Evolutionary conservation across 2,888 invertebrate genomes (phyloP), one percentile per base, ranked within the genome.

Genomic region (Cyaniris semiargus): DNA sequence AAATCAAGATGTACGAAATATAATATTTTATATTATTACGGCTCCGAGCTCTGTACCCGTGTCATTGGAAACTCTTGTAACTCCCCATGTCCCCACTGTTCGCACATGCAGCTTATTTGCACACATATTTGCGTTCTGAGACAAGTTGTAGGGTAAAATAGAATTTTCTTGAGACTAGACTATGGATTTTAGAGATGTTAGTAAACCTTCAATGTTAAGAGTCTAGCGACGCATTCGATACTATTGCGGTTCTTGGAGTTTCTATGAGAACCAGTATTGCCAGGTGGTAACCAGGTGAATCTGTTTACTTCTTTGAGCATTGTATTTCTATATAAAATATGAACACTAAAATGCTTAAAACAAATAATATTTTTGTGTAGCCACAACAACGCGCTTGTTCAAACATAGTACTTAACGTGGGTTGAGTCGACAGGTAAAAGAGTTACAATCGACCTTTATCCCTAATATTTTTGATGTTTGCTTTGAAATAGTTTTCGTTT

Each of bases 401-500:
- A 56, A 56, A 56, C 18, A n/a, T 0, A n/a, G 4, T 18, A 7
- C 56, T 56, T 56, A 56, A 0, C 18, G 8, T 21, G 21, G 21
- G 58, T 2, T 58, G 10, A 21, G 58, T 21, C 8, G 10, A 58
- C 7, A 21, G 3, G 58, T 8, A n/a, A 8, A n/a, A 58, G 18
- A 58, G n/a, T 10, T 58, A 58, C 21, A n/a, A 1, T 23, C 13
- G 13, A 3, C 21, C 21, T 21, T 58, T 66, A 18, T 66, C 13
- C 13, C 23, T 21, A 58, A 21, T 21, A 58, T 58, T 23, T 23
- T 66, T 13, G 13, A 66, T 66, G 23, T 66, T 66, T 15, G 13
- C 60, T 66, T 66, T 66, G 23, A 66, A 66, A 23, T 66, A 13
- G 27, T 66, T 66, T 66, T 66, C 60, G 60, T 27, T 66, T 27